phyloP scores from a whole-genome alignment of 23 tunicate genomes.

The Corella eumyota region DNA sequence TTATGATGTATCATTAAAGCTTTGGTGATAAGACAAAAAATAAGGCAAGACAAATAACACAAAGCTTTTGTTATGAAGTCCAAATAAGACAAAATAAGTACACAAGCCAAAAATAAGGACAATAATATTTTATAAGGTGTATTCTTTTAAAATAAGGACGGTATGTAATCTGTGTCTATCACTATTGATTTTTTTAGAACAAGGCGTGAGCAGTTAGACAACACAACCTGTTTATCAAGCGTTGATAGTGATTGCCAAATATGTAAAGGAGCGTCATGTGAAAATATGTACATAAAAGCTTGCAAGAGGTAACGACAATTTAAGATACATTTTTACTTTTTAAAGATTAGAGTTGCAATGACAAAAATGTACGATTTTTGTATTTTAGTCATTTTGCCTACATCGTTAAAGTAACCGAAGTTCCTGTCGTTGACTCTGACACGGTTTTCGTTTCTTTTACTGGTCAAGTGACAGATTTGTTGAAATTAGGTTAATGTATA shows the following conservation, averaged over 20 bases:
- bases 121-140: too few species aligned
- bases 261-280: slow-evolving; percentile 22
- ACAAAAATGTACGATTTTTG: too few species aligned
- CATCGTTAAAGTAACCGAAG: slow-evolving; percentile 10
- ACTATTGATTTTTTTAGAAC: slow-evolving; percentile 14
- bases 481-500: slow-evolving; percentile 23
- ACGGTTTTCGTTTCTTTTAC: slow-evolving; percentile 6
- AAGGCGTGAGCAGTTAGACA: slow-evolving; percentile 27
- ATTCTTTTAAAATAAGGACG: too few species aligned
- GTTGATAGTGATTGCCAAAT: slow-evolving; percentile 4
- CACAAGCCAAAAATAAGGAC: too few species aligned
- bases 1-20: too few species aligned
- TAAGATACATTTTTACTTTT: too few species aligned
- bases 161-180: background rate
- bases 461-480: slow-evolving; percentile 5
- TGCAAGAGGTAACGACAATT: slow-evolving; percentile 23
- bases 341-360: too few species aligned
- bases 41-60: too few species aligned
- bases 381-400: slow-evolving; percentile 21
- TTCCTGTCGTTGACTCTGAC: background rate
- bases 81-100: too few species aligned
- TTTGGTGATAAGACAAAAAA: too few species aligned
- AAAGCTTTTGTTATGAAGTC: too few species aligned
- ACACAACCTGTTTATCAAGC: slow-evolving; percentile 14
- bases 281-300: slow-evolving; percentile 15